Evolutionary conservation across 2,797 vertebrate species (phyloP).

Genomic region (Alectoris magna): DNA sequence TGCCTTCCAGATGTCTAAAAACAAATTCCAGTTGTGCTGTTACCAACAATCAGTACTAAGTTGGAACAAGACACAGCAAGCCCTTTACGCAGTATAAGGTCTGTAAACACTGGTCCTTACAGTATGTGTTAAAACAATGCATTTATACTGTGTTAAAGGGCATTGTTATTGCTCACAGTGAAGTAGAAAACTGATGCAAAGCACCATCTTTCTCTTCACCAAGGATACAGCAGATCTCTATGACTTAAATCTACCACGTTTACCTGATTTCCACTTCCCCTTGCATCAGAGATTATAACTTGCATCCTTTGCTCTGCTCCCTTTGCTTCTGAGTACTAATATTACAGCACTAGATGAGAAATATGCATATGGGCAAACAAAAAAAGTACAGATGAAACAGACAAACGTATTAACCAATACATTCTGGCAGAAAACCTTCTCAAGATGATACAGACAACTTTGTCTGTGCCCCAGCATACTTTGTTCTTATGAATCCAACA

Average conservation of each 20-base stretch:
- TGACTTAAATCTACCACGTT: not conserved
- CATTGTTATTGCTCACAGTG: not conserved
- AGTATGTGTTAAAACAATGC: accelerated
- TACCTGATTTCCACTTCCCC: not conserved
- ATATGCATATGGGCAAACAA: not conserved
- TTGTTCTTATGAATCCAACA: not conserved
- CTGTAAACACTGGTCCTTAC: not conserved
- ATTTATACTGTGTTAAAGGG: not conserved
- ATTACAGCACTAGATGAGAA: not conserved
- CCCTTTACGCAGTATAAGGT: accelerated
- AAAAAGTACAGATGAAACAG: not conserved
- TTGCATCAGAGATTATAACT: accelerated
- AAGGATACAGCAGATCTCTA: not conserved
- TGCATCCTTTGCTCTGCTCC: accelerated
- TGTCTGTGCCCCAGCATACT: not conserved
- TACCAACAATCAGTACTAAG: not conserved
- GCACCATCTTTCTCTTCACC: not conserved
- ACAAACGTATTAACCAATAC: not conserved
- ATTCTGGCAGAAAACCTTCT: not conserved
- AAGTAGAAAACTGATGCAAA: not conserved
- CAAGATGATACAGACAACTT: not conserved
- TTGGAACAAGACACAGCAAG: not conserved
- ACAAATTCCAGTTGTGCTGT: not conserved
- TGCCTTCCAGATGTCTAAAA: not conserved
- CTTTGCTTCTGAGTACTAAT: not conserved